phyloP scores from a whole-genome alignment of 2,888 invertebrate genomes.

The Troides helena region DNA sequence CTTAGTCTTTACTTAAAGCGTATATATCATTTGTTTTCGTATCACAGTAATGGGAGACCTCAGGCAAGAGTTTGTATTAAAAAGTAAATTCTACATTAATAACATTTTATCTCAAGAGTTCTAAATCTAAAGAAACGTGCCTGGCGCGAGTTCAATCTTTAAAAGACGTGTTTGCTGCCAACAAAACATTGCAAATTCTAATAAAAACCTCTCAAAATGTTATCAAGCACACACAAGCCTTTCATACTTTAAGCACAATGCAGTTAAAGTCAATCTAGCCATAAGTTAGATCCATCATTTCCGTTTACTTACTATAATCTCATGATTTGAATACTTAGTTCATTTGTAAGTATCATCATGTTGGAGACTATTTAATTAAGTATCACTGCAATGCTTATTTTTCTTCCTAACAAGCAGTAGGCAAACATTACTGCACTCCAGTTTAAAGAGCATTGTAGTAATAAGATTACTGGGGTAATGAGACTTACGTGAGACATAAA shows the following conservation, averaged over 20 bases:
- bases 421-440: no score
- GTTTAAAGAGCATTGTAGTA: no score
- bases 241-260: background rate
- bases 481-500: no score
- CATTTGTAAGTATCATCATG: no score
- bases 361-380: no score
- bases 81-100: constrained; percentile 14
- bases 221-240: background rate
- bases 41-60: background rate
- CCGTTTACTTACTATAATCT: no score
- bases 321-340: no score
- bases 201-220: constrained; percentile 12
- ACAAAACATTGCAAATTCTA: constrained; percentile 16
- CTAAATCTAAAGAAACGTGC: constrained; percentile 24
- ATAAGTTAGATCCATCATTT: no score
- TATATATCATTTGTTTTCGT: background rate
- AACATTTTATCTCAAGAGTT: constrained; percentile 23
- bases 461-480: no score
- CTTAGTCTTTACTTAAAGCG: background rate
- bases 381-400: no score
- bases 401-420: no score
- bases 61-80: background rate
- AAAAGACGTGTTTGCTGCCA: constrained; percentile 14
- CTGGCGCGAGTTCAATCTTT: constrained; percentile 21
- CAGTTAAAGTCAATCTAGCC: no score